Percentiles rank a stretch among this genome's conserved stretches.
Conservation (phyloP, 2,113 vertebrate genomes). For the Melanerpes formicivorus region DNA sequence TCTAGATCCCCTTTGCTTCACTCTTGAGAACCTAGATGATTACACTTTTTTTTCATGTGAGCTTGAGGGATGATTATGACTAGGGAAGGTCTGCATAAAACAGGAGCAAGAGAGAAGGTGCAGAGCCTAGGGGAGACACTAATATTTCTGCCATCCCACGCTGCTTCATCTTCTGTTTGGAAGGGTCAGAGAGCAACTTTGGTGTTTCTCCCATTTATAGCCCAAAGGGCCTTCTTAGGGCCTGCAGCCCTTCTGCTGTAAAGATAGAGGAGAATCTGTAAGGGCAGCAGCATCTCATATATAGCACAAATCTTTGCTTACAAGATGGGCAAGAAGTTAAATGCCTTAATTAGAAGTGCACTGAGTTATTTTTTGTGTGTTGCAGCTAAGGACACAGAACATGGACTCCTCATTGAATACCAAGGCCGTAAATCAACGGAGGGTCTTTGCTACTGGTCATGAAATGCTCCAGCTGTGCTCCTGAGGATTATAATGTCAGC, state of each 20-base stretch:
- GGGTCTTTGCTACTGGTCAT: slow-evolving; percentile 55
- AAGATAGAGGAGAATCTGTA: slow-evolving; percentile 65
- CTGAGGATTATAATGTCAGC: slow-evolving; percentile 71
- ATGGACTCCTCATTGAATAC: slow-evolving; percentile 64
- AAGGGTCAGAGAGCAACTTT: neutral
- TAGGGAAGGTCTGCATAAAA: neutral
- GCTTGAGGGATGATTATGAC: neutral
- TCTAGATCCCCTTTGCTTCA: neutral
- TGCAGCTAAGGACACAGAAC: slow-evolving; percentile 51
- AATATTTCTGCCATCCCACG: neutral
- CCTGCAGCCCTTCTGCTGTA: slow-evolving; percentile 15
- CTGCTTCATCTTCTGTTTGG: neutral
- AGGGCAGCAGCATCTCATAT: slow-evolving; percentile 32
- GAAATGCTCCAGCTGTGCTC: slow-evolving; percentile 73
- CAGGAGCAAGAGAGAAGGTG: neutral
- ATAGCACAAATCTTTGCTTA: slow-evolving; percentile 43
- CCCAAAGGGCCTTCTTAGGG: neutral
- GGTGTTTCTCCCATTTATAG: slow-evolving; percentile 8
- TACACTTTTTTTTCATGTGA: neutral
- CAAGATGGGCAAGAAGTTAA: slow-evolving; percentile 1
- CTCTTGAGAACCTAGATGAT: neutral
- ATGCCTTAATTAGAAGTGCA: slow-evolving; percentile 61
- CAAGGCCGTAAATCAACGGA: slow-evolving; percentile 70
- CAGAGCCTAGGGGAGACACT: neutral
- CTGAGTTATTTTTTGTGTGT: slow-evolving; percentile 33